Base-by-base conservation (phyloP, 2,797 vertebrate genomes). In the Halcyon leucocephala region DNA sequence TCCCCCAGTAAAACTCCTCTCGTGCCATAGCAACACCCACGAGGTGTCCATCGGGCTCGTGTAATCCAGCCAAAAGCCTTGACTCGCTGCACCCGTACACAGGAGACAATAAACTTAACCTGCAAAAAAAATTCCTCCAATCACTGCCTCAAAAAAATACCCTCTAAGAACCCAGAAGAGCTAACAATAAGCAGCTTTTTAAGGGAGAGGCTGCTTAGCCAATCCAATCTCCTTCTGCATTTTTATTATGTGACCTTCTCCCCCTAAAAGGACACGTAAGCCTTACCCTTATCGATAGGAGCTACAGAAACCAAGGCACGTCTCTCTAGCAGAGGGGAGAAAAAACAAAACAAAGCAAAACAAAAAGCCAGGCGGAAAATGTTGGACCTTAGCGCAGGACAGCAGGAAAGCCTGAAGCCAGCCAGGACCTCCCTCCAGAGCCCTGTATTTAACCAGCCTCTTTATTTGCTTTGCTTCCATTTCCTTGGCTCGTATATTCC, bases 401-500 rank as follows among this genome's bases (percentile, higher is more conserved):
- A 77, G 74, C 74, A 64, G 69, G 17, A 61, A 54, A 84, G 62
- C 35, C 81, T 35, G 74, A 29, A 64, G 58, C 37, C 65, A 71
- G 71, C 17, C 77, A 81, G 72, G 65, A 46, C 55, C 17, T 82
- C n/a, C 26, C 74, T 70, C 82, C 44, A 29, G 87, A 89, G 87
- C 74, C 69, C 69, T 62, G 39, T 11, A 2, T 73, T 95, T 87
- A 85, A 85, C 52, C 77, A 93, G 52, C 14, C 54, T 39, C 79
- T 71, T n/a, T 73, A 54, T 92, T 86, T 86, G 72, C 60, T 91
- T 85, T 91, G 58, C 83, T 89, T 76, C 82, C 87, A 67, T 64
- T 82, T 92, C 64, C 71, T 78, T 10, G 0, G 67, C 72, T 85
- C 4, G 2, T 8, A 39, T 17, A 82, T 85, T 82, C 79, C 42